phyloP scores from a whole-genome alignment of 2,888 invertebrate genomes.

The Baronia brevicornis region DNA sequence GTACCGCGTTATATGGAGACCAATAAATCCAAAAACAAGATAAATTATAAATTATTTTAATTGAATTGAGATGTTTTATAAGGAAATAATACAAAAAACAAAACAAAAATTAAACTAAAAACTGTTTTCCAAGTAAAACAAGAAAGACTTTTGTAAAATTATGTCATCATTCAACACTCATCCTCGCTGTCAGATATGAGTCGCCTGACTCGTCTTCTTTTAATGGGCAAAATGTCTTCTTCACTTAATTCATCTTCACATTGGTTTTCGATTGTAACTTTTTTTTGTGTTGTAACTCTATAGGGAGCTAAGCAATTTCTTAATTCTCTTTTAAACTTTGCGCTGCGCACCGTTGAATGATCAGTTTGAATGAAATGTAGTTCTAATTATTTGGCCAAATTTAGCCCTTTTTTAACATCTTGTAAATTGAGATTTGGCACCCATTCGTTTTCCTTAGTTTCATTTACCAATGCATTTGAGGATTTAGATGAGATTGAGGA shows the following conservation, averaged over 20 bases:
- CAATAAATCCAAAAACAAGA: no score
- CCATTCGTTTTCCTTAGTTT: slow-evolving; percentile 1
- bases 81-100: no score
- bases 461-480: slow-evolving; percentile 5
- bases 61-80: no score
- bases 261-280: slow-evolving; percentile 1
- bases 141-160: slow-evolving; percentile 1
- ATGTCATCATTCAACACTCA: slow-evolving; percentile 1
- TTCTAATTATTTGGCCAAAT: slow-evolving; percentile 1
- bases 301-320: slow-evolving; percentile 2
- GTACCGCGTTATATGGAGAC: no score
- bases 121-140: background rate
- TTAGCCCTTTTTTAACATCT: slow-evolving; percentile 1
- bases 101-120: no score
- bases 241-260: slow-evolving; percentile 1
- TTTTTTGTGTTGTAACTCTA: background rate
- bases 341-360: slow-evolving; percentile 2
- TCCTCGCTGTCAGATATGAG: slow-evolving; percentile 3
- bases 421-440: slow-evolving; percentile 1
- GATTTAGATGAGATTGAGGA: no score
- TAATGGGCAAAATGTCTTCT: slow-evolving; percentile 2
- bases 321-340: slow-evolving; percentile 1
- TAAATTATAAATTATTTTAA: no score
- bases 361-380: slow-evolving; percentile 1
- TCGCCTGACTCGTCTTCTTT: slow-evolving; percentile 3